Evolutionary conservation across 2,888 invertebrate genomes (phyloP).

Genomic region (Prosopocoilus inquinatus): DNA sequence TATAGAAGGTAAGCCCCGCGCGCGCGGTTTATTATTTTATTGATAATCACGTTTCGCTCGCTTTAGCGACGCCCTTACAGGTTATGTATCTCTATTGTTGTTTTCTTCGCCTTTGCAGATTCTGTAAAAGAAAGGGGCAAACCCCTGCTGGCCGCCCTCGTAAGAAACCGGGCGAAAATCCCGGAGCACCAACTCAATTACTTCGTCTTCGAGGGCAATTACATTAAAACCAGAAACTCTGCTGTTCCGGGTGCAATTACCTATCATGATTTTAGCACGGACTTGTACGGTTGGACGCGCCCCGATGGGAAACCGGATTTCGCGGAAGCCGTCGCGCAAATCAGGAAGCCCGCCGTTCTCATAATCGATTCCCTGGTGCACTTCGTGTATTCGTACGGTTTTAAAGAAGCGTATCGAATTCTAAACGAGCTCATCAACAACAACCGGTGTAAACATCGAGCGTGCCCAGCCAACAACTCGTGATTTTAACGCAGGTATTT

Average conservation of each 20-base stretch:
- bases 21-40: neutral
- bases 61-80: neutral
- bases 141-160: slow-evolving; percentile 34
- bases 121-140: slow-evolving; percentile 33
- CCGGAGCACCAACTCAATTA: slow-evolving; percentile 35
- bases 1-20: slow-evolving; percentile 38
- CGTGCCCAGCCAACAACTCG: slow-evolving; percentile 17
- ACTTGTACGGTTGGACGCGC: slow-evolving; percentile 28
- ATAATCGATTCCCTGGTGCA: slow-evolving; percentile 44
- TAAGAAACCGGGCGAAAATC: slow-evolving; percentile 34
- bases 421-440: slow-evolving; percentile 35
- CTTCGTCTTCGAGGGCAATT: slow-evolving; percentile 40
- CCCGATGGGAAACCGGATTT: slow-evolving; percentile 20
- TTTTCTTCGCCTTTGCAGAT: slow-evolving; percentile 38
- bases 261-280: slow-evolving; percentile 36
- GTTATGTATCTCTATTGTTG: neutral
- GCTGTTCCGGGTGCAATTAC: slow-evolving; percentile 7
- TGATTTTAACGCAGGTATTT: neutral
- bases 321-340: slow-evolving; percentile 21
- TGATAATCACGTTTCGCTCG: neutral
- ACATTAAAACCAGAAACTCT: slow-evolving; percentile 20
- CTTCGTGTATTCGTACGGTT: slow-evolving; percentile 37
- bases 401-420: slow-evolving; percentile 35
- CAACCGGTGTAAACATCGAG: slow-evolving; percentile 47
- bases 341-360: slow-evolving; percentile 32